These are phyloP conservation scores for Anarhynchus alexandrinus DNA, from an alignment of 2,113 vertebrate genomes.

Conservation along the genomic window DNA sequence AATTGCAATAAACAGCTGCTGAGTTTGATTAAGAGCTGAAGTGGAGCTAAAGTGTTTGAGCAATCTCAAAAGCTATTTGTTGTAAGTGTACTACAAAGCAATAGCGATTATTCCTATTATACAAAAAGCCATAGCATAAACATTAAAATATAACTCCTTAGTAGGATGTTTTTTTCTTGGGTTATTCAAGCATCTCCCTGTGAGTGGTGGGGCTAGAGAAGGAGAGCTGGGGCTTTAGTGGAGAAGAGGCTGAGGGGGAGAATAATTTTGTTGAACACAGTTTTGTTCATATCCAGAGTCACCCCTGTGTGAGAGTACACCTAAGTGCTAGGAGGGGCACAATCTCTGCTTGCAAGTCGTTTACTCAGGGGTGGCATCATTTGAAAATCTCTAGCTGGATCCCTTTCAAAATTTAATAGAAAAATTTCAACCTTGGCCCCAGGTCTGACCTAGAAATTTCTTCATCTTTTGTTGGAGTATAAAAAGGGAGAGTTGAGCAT, in stretches of 20 bases:
- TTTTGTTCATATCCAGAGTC: neutral
- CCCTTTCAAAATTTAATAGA: neutral
- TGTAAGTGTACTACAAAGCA: constrained; percentile 56
- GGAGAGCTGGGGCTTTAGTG: neutral
- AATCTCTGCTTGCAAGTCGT: neutral
- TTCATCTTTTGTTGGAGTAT: neutral
- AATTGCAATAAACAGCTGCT: constrained; percentile 76
- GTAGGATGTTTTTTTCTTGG: neutral
- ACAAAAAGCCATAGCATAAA: constrained; percentile 43
- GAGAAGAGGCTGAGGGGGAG: neutral
- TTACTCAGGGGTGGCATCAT: neutral
- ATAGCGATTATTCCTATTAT: constrained; percentile 54
- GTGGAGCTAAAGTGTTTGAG: constrained; percentile 69
- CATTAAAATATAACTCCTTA: constrained; percentile 19
- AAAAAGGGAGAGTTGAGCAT: neutral
- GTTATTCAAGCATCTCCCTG: neutral
- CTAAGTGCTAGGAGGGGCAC: neutral
- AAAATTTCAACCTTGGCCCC: neutral
- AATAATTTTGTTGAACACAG: neutral
- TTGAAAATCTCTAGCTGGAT: neutral
- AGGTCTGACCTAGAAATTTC: neutral
- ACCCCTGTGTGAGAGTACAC: neutral
- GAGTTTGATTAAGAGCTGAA: constrained; percentile 74
- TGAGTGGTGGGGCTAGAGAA: neutral
- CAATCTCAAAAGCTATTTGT: constrained; percentile 65